Conservation (phyloP, 2,113 vertebrate species). For the Sterna hirundo region DNA sequence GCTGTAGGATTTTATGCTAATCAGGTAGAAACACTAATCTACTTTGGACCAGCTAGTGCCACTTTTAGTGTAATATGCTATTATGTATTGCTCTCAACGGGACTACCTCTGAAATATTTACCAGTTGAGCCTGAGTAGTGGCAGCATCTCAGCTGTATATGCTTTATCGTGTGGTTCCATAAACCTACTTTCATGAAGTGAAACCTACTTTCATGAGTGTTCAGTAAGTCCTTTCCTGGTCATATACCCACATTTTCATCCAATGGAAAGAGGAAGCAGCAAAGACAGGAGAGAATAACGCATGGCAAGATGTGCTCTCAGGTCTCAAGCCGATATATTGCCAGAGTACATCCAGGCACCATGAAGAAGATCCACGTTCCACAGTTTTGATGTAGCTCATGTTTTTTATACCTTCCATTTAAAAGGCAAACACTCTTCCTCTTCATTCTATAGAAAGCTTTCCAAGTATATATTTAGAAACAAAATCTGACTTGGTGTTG, state of each 20-base stretch:
- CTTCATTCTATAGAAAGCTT: neutral
- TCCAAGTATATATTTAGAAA: neutral
- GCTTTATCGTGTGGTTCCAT: neutral
- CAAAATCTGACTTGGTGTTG: neutral
- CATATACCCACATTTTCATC: neutral
- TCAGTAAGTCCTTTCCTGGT: neutral
- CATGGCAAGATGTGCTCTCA: rapidly evolving
- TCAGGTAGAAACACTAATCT: neutral
- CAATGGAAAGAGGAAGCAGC: neutral
- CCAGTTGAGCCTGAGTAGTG: neutral
- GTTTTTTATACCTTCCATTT: neutral
- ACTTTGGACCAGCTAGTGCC: neutral
- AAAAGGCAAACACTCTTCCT: neutral
- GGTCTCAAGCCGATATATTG: neutral
- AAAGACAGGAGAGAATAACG: neutral
- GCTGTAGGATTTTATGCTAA: constrained; percentile 3
- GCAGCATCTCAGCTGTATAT: neutral
- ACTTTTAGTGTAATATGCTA: neutral
- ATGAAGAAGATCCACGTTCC: neutral
- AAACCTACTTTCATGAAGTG: neutral
- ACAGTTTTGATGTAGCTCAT: neutral
- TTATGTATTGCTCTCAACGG: neutral
- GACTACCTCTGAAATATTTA: neutral
- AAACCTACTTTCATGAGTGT: neutral
- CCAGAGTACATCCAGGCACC: rapidly evolving